Evolutionary conservation across 2,113 vertebrate genomes (phyloP).

Genomic region (Mesembrinibis cayennensis): DNA sequence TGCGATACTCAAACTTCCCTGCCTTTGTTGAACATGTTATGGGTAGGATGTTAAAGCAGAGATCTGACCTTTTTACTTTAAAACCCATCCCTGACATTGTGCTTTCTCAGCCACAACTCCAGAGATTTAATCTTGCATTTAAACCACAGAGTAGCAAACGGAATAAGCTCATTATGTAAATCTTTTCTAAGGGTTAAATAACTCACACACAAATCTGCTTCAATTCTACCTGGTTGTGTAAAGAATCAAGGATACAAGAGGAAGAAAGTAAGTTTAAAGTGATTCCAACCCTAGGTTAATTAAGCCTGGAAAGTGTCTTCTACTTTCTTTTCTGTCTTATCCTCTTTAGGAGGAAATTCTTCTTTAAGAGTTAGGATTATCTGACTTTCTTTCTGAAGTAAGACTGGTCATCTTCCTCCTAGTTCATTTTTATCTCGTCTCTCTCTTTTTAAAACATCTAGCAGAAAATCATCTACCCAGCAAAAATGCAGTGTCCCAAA

Average conservation of each 20-base stretch:
- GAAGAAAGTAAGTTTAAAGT: background rate
- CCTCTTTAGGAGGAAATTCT: background rate
- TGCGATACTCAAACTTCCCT: background rate
- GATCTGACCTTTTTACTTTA: background rate
- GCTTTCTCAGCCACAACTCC: background rate
- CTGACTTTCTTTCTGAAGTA: background rate
- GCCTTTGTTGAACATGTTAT: background rate
- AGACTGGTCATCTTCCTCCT: background rate
- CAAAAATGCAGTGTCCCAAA: background rate
- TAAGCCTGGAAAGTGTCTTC: background rate
- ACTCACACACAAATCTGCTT: background rate
- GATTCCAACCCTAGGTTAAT: background rate
- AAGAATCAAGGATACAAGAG: background rate
- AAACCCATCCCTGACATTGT: background rate
- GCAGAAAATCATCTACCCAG: background rate
- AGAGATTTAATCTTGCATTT: background rate
- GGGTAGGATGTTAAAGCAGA: background rate
- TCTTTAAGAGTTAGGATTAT: rapidly evolving
- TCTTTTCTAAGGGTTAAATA: background rate
- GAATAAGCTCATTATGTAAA: background rate
- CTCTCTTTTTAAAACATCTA: background rate
- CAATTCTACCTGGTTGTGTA: background rate
- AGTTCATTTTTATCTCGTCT: background rate
- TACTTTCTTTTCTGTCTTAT: background rate
- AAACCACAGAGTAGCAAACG: background rate